Conservation (phyloP, 2,113 vertebrate genomes). For the Morone chrysops region DNA sequence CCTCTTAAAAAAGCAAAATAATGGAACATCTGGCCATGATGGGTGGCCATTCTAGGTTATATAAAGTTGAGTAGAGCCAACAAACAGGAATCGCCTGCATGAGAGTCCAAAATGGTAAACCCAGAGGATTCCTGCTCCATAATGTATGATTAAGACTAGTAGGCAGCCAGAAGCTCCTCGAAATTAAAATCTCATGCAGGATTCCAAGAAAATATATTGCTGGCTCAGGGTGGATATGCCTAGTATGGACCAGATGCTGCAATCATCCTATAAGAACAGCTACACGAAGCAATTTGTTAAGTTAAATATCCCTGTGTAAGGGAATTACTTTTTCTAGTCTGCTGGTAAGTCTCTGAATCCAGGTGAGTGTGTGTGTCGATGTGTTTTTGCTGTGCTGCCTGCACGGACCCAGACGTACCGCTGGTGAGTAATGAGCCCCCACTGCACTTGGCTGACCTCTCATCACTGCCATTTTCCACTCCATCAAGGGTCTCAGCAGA, state of each 20-base stretch:
- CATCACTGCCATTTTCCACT: conserved; percentile 67
- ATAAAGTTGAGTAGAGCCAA: conserved; percentile 68
- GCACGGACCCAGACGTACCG: conserved; percentile 24
- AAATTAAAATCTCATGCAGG: conserved; percentile 80
- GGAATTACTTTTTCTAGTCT: conserved; percentile 40
- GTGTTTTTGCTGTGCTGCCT: conserved; percentile 39
- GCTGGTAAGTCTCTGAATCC: conserved; percentile 39
- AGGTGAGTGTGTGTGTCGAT: conserved; percentile 31
- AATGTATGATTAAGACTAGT: conserved; percentile 62
- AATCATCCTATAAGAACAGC: conserved; percentile 60
- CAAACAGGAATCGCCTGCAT: conserved; percentile 54
- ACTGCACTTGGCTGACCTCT: conserved; percentile 74
- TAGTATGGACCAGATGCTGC: conserved; percentile 48
- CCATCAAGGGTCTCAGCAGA: conserved; percentile 41
- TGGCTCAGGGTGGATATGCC: conserved; percentile 44
- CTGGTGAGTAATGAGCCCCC: conserved; percentile 51
- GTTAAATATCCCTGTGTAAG: conserved; percentile 40
- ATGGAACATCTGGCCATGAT: conserved; percentile 78
- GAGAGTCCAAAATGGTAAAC: conserved; percentile 60
- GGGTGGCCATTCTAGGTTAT: conserved; percentile 75
- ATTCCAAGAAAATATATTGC: conserved; percentile 67
- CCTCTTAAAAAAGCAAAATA: conserved; percentile 72
- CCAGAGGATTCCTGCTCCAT: conserved; percentile 63
- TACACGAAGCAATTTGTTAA: conserved; percentile 59
- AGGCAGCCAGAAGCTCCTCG: conserved; percentile 70